Evolutionary conservation across 2,888 invertebrate species (phyloP).

Genomic region (Cephus pulcher): DNA sequence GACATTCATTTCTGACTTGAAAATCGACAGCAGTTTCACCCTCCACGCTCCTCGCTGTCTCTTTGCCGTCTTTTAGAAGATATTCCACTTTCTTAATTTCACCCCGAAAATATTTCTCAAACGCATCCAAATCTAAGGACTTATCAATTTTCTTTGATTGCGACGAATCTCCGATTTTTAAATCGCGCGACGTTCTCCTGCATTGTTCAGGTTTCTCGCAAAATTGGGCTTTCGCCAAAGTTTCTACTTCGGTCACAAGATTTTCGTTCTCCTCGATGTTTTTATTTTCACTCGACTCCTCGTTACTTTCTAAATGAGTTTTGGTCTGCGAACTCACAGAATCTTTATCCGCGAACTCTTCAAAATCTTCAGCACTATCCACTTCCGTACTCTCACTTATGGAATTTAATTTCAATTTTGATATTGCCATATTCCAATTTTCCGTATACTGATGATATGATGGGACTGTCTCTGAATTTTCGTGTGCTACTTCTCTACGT

Average conservation of each 20-base stretch:
- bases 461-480: not conserved
- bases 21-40: not conserved
- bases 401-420: not conserved
- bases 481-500: not conserved
- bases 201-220: not conserved
- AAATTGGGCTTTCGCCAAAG: not conserved
- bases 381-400: slow-evolving; percentile 30
- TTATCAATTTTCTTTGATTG: slow-evolving; percentile 46
- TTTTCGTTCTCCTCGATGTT: not conserved
- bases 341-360: slow-evolving; percentile 30
- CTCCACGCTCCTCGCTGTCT: not conserved
- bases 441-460: not conserved
- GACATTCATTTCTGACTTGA: not conserved
- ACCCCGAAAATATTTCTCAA: not conserved
- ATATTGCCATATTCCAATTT: not conserved
- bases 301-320: not conserved
- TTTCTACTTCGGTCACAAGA: not conserved
- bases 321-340: not conserved
- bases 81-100: not conserved
- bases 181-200: not conserved
- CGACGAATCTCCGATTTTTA: not conserved
- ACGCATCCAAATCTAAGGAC: slow-evolving; percentile 46
- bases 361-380: slow-evolving; percentile 60
- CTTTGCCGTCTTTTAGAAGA: not conserved
- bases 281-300: not conserved